A percentile compares a stretch with the other conserved stretches of the same genome.
phyloP scores from a whole-genome alignment of 2,113 vertebrate genomes.

The Pomatorhinus ruficollis region DNA sequence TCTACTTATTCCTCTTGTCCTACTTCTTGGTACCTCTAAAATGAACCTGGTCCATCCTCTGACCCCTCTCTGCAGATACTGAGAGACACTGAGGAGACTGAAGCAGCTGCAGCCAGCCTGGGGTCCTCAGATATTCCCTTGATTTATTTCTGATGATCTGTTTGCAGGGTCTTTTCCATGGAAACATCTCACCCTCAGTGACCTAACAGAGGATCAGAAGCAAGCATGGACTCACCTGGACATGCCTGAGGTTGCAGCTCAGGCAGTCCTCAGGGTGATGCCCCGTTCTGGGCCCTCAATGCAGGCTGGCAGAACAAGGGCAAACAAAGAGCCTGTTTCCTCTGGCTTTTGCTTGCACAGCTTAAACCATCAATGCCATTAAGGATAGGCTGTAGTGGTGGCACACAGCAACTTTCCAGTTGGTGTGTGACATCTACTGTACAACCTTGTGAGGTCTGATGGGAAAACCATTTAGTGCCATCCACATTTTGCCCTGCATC shows the following conservation, averaged over 20 bases:
- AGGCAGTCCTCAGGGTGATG: neutral
- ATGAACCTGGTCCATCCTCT: neutral
- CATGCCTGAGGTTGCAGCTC: neutral
- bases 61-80: neutral
- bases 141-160: neutral
- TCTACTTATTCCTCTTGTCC: neutral
- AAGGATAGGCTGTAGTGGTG: neutral
- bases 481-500: neutral
- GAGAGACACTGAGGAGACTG: neutral
- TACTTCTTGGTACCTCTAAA: neutral
- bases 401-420: neutral
- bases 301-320: neutral
- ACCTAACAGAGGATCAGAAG: neutral
- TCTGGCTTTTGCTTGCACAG: neutral
- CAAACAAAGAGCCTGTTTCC: neutral
- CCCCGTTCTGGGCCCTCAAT: neutral
- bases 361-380: neutral
- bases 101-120: neutral
- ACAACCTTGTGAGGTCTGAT: neutral
- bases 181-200: neutral
- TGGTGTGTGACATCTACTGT: neutral
- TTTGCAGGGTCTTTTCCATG: neutral
- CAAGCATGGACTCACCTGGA: neutral
- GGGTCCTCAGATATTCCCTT: neutral
- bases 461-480: neutral